Percentiles rank a stretch among this genome's conserved stretches.
phyloP scores from a whole-genome alignment of 2,888 invertebrate genomes.

The Panorpa germanica region DNA sequence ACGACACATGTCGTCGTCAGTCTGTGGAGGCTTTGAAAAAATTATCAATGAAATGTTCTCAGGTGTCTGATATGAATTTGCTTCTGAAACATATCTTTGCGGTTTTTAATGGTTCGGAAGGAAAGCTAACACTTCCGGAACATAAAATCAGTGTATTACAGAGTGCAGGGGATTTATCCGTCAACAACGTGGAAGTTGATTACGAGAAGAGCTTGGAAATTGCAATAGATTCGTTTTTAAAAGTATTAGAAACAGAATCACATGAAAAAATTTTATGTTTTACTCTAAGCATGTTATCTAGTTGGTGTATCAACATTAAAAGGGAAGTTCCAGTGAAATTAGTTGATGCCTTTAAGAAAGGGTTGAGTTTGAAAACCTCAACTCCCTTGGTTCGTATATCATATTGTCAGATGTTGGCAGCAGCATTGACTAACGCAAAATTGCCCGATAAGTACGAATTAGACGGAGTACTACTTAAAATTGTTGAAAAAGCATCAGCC shows the following conservation, averaged over 20 bases:
- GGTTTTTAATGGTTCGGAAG: slow-evolving; percentile 73
- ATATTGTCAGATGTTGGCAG: slow-evolving; percentile 57
- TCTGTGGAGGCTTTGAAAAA: slow-evolving; percentile 53
- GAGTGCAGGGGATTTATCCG: slow-evolving; percentile 57
- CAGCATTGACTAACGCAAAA: slow-evolving; percentile 36
- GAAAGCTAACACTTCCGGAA: slow-evolving; percentile 74
- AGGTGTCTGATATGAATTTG: slow-evolving; percentile 40
- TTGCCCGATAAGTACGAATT: slow-evolving; percentile 26
- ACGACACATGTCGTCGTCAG: slow-evolving; percentile 53
- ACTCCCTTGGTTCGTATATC: slow-evolving; percentile 58
- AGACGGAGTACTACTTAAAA: slow-evolving; percentile 42
- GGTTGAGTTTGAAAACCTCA: slow-evolving; percentile 52
- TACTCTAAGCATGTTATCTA: slow-evolving; percentile 59
- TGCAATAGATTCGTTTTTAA: slow-evolving; percentile 47
- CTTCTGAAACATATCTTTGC: slow-evolving; percentile 54
- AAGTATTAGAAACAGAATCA: slow-evolving; percentile 70
- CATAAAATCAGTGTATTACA: slow-evolving; percentile 75
- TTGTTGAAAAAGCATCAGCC: slow-evolving; percentile 54
- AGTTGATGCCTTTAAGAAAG: slow-evolving; percentile 51
- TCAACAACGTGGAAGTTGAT: slow-evolving; percentile 41
- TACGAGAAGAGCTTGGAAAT: slow-evolving; percentile 36
- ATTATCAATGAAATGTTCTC: slow-evolving; percentile 52
- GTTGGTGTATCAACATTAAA: slow-evolving; percentile 54
- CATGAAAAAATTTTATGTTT: slow-evolving; percentile 80
- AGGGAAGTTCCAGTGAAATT: slow-evolving; percentile 44